Evolutionary conservation across 2,888 invertebrate genomes (phyloP).

Genomic region (Lissonota sp.): DNA sequence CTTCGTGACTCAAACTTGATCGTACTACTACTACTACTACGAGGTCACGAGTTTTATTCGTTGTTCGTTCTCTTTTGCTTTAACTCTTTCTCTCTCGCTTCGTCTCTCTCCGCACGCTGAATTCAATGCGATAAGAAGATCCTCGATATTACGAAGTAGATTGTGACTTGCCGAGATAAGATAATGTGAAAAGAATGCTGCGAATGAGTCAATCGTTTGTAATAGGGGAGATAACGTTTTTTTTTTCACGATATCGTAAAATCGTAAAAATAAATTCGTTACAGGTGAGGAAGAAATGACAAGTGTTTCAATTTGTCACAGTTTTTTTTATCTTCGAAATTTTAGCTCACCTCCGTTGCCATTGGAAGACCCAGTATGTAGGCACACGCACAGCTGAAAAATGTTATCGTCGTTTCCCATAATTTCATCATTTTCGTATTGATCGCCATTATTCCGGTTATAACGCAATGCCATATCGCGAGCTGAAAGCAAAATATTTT

Average conservation of each 20-base stretch:
- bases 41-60: slow-evolving; percentile 33
- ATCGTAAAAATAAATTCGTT: neutral
- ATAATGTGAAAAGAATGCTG: slow-evolving; percentile 23
- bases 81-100: neutral
- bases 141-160: slow-evolving; percentile 43
- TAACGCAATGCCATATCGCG: slow-evolving; percentile 96
- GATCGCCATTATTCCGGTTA: slow-evolving; percentile 93
- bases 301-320: neutral
- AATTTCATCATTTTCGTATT: slow-evolving; percentile 89
- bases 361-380: slow-evolving; percentile 93
- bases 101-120: slow-evolving; percentile 29
- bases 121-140: slow-evolving; percentile 56
- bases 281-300: neutral
- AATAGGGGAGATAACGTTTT: slow-evolving; percentile 5
- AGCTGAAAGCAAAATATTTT: slow-evolving; percentile 83
- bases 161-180: slow-evolving; percentile 51
- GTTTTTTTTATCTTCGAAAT: slow-evolving; percentile 6
- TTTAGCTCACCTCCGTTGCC: slow-evolving; percentile 90
- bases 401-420: slow-evolving; percentile 93
- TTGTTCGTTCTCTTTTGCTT: slow-evolving; percentile 7
- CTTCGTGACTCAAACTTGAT: slow-evolving; percentile 52
- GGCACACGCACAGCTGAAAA: slow-evolving; percentile 93
- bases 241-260: neutral
- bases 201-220: slow-evolving; percentile 43
- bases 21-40: slow-evolving; percentile 17